phyloP scores from a whole-genome alignment of 2,888 invertebrate species.

The Caprella mutica region DNA sequence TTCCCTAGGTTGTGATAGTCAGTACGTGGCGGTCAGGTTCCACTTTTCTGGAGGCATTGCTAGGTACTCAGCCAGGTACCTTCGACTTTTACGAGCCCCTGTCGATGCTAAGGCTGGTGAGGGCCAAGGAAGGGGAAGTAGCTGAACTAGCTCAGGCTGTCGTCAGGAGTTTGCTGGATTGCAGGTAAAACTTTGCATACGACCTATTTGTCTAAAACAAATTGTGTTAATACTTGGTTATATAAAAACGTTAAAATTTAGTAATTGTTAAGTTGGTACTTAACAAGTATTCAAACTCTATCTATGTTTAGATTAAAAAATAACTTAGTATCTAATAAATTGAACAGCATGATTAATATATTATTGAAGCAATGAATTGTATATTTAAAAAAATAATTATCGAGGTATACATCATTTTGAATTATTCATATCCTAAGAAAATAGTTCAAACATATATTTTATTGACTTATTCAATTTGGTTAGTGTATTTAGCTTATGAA shows the following conservation, averaged over 20 bases:
- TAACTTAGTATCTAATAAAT: no score
- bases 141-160: slow-evolving; percentile 16
- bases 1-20: slow-evolving; percentile 27
- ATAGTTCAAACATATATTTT: no score
- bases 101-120: slow-evolving; percentile 34
- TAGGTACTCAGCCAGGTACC: slow-evolving; percentile 34
- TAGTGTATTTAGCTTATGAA: no score
- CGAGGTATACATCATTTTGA: no score
- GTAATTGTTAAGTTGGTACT: no score
- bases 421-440: no score
- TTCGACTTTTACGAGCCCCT: slow-evolving; percentile 37
- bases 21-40: slow-evolving; percentile 6
- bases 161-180: slow-evolving; percentile 26
- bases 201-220: background rate
- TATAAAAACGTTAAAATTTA: no score
- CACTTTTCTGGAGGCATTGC: slow-evolving; percentile 34
- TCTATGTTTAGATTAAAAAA: no score
- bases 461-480: no score
- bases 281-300: no score
- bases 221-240: no score
- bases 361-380: background rate
- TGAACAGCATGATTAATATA: background rate
- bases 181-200: slow-evolving; percentile 13
- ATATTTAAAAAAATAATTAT: no score
- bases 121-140: slow-evolving; percentile 18